phyloP scores from a whole-genome alignment of 2,113 vertebrate genomes.

The Lepus europaeus region DNA sequence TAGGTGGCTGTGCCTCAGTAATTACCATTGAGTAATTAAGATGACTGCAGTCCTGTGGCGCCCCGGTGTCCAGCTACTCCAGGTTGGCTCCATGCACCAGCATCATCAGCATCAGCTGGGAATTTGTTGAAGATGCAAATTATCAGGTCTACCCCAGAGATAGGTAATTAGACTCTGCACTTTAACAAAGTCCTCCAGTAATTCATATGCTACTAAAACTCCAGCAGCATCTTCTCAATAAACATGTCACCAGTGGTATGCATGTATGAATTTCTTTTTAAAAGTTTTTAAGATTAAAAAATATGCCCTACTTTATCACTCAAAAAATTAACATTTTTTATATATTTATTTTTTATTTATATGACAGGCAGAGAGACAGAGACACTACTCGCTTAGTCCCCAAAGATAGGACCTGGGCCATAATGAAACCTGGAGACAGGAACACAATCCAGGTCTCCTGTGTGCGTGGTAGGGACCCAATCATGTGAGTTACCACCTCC shows the following conservation, averaged over 20 bases:
- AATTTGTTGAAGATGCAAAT: background rate
- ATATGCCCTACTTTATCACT: background rate
- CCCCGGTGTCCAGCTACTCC: background rate
- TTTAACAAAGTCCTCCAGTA: background rate
- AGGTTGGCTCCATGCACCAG: background rate
- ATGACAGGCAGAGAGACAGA: too few species aligned
- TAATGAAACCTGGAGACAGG: too few species aligned
- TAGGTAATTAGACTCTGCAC: background rate
- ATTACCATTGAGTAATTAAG: background rate
- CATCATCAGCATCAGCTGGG: background rate
- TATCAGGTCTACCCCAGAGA: background rate
- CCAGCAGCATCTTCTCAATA: background rate
- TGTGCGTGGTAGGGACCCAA: too few species aligned
- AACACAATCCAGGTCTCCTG: too few species aligned
- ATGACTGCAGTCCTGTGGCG: background rate
- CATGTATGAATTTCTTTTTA: background rate
- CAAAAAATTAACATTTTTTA: too few species aligned
- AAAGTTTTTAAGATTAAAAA: background rate
- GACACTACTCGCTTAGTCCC: too few species aligned
- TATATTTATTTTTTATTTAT: too few species aligned
- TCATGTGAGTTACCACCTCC: too few species aligned
- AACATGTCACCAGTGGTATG: background rate
- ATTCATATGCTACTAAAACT: background rate
- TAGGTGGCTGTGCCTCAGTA: background rate
- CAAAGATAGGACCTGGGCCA: too few species aligned